Evolutionary conservation across 2,797 vertebrate genomes (phyloP).

Genomic region (Clarias platycephalus): DNA sequence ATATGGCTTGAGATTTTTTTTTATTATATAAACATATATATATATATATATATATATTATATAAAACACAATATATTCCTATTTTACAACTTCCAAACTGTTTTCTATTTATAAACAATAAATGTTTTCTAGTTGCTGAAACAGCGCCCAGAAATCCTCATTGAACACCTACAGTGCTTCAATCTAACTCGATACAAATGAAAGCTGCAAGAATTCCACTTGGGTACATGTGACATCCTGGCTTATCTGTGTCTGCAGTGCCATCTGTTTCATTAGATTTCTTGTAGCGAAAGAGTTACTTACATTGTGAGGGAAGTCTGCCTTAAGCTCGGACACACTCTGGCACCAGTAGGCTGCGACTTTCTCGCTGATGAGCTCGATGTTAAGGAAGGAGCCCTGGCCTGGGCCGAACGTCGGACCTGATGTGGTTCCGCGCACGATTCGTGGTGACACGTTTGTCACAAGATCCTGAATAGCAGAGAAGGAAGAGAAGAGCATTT

Average conservation of each 20-base stretch:
- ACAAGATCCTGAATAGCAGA: conserved; percentile 82
- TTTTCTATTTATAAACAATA: neutral
- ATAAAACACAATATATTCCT: neutral
- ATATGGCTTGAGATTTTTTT: too few species aligned
- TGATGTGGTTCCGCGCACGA: conserved; percentile 88
- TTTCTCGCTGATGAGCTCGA: conserved; percentile 95
- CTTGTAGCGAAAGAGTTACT: conserved; percentile 41
- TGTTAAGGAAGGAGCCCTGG: conserved; percentile 91
- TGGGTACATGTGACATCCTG: neutral
- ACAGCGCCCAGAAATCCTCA: neutral
- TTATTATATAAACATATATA: too few species aligned
- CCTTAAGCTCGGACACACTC: conserved; percentile 85
- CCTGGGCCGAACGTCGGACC: conserved; percentile 84
- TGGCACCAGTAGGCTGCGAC: conserved; percentile 90
- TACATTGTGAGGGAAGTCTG: conserved; percentile 87
- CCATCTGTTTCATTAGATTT: conserved; percentile 8
- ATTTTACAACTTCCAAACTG: neutral
- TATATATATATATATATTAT: too few species aligned
- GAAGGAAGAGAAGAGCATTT: neutral
- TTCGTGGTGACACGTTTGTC: conserved; percentile 92
- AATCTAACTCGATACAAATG: conserved; percentile 2
- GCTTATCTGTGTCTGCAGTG: conserved; percentile 11
- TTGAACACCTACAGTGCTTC: neutral
- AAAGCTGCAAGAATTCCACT: conserved; percentile 6
- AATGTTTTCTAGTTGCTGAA: neutral